A percentile compares a stretch with the other conserved stretches of the same genome.
These are phyloP conservation scores for Sesamia nonagrioides DNA, from an alignment of 1,140 invertebrate genomes.

Conservation along the genomic window DNA sequence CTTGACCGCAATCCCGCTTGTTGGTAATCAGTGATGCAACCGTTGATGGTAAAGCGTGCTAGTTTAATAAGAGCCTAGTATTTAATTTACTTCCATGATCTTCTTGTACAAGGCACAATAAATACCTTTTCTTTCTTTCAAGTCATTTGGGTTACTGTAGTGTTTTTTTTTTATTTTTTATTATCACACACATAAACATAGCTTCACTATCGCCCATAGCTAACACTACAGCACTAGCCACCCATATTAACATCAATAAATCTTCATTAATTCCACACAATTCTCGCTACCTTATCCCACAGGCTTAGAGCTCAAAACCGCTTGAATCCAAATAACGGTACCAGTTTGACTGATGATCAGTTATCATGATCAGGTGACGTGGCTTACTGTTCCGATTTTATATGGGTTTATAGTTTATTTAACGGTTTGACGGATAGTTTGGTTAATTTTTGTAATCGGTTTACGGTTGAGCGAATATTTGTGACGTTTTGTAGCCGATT, in stretches of 20 bases:
- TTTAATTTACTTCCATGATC: no score
- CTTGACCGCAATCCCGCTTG: no score
- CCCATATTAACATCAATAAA: slow-evolving; percentile 40
- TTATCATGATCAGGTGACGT: slow-evolving; percentile 41
- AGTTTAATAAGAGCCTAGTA: no score
- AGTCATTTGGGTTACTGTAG: no score
- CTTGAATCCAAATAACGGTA: slow-evolving; percentile 23
- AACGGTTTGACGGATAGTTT: slow-evolving; percentile 38
- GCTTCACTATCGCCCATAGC: not conserved
- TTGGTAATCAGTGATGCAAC: no score
- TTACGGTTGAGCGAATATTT: not conserved
- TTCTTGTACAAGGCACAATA: no score
- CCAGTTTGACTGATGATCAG: slow-evolving; percentile 41
- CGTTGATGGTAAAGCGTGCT: no score
- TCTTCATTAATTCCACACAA: slow-evolving; percentile 39
- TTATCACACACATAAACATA: not conserved
- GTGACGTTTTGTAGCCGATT: not conserved
- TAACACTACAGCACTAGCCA: not conserved
- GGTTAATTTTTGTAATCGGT: slow-evolving; percentile 40
- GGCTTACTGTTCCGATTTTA: slow-evolving; percentile 46
- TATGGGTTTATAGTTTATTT: slow-evolving; percentile 49
- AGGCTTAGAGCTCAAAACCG: not conserved
- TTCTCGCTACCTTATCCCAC: slow-evolving; percentile 6
- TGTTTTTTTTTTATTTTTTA: no score
- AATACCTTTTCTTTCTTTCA: no score